Conservation (phyloP, 2,888 invertebrate species). For the Muschampia plurimacula region DNA sequence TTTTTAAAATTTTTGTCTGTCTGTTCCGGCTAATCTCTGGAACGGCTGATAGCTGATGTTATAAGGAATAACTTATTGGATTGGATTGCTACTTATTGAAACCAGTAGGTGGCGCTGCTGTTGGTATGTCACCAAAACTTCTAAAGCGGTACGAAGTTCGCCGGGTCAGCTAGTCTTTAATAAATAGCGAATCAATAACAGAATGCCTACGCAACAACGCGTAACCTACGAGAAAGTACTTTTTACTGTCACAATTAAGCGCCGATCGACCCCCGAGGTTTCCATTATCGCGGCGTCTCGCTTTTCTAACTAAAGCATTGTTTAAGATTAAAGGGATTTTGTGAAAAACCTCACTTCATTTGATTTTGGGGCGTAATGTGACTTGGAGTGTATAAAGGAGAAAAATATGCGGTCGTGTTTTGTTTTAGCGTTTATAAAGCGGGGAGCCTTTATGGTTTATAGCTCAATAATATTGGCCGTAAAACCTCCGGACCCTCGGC, state of each 20-base stretch:
- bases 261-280: slow-evolving; percentile 18
- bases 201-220: too few relatives aligned
- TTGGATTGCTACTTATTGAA: too few relatives aligned
- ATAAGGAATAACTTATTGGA: too few relatives aligned
- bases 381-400: slow-evolving; percentile 68
- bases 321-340: slow-evolving; percentile 59
- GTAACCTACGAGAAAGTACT: too few relatives aligned
- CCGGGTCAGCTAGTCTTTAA: too few relatives aligned
- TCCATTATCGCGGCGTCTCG: slow-evolving; percentile 39
- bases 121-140: too few relatives aligned
- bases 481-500: slow-evolving; percentile 68
- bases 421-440: slow-evolving; percentile 75
- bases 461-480: slow-evolving; percentile 77
- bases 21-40: too few relatives aligned
- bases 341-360: slow-evolving; percentile 61
- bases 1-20: too few relatives aligned
- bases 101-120: too few relatives aligned
- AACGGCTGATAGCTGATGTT: too few relatives aligned
- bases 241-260: slow-evolving; percentile 2
- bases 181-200: too few relatives aligned
- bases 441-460: slow-evolving; percentile 77
- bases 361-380: slow-evolving; percentile 63
- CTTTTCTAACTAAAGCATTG: slow-evolving; percentile 48
- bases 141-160: too few relatives aligned
- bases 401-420: slow-evolving; percentile 74